Evolutionary conservation across 1,140 invertebrate species (phyloP), one percentile per base, ranked within the genome.

Genomic region (Lasioglossum albipes): DNA sequence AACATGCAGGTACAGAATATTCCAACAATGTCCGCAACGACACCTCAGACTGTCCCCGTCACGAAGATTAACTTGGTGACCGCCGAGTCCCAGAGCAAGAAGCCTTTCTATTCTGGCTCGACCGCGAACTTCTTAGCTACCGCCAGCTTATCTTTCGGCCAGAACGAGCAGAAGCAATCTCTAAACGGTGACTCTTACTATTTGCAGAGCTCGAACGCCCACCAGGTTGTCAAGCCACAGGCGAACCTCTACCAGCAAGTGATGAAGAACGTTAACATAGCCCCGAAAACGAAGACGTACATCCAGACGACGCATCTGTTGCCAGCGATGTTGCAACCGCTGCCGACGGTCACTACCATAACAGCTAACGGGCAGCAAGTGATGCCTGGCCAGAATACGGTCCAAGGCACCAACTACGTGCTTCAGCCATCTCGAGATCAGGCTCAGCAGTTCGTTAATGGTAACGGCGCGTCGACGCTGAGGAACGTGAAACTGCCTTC

Each of bases 271-370:
- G 20, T 61, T 13, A 73, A 82, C 20, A 16, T 59, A 6, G 82
- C 76, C 4, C 71, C 84, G 68, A 91, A 89, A 65, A 79, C 75
- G 31, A 92, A 91, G 75, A 76, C 75, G 54, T 89, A 84, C 27
- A 1, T 91, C 2, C 89, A 91, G 70, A 80, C 88, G 62, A 85
- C 89, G n/a, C 89, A 90, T 62, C 52, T 92, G 10, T 70, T 92
- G 13, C 92, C 91, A 68, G 87, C 89, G 1, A 61, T 91, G 16
- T 67, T 92, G 13, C 90, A 92, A 18, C 80, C 90, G 0, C 54
- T 81, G 18, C 70, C 89, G 2, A 88, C 89, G 22, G 41, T 90
- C 2, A 81, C 67, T 0, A 73, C 61, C 0, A 22, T 87, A 0
- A 66, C 82, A 7, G 57, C 84, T 2, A 81, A 75, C 31, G 77